A percentile compares a stretch with the other conserved stretches of the same genome.
phyloP scores from a whole-genome alignment of 2,797 vertebrate genomes.

The Spinus olivaceus region DNA sequence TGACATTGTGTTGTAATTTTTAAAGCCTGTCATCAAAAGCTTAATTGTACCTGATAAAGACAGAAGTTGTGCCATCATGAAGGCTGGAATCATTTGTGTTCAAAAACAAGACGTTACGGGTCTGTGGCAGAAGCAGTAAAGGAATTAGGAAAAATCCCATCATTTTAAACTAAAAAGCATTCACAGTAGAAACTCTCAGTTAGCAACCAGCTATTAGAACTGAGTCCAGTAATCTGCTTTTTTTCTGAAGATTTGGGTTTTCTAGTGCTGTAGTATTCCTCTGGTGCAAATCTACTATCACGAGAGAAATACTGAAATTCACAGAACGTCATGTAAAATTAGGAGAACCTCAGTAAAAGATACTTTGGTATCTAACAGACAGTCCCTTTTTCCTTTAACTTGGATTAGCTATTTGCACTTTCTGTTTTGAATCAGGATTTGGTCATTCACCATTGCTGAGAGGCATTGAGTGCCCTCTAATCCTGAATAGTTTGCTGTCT shows the following conservation, averaged over 20 bases:
- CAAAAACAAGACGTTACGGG: background rate
- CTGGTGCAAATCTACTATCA: background rate
- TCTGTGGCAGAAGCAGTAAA: background rate
- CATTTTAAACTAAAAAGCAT: background rate
- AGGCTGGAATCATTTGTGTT: background rate
- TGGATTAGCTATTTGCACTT: background rate
- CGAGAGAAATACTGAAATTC: background rate
- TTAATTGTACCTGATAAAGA: conserved; percentile 18
- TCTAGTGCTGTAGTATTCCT: background rate
- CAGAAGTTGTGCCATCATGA: background rate
- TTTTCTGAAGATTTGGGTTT: background rate
- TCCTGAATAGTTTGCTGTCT: background rate
- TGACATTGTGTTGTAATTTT: background rate
- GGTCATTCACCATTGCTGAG: background rate
- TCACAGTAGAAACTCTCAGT: background rate
- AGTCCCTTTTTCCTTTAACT: background rate
- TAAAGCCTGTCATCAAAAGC: background rate
- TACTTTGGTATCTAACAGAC: background rate
- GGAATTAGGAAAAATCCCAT: background rate
- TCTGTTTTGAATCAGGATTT: background rate
- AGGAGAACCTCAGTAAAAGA: background rate
- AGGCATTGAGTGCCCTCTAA: background rate
- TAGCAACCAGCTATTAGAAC: background rate
- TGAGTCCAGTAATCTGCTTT: background rate
- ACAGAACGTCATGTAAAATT: background rate